A percentile compares a stretch with the other conserved stretches of the same genome.
Evolutionary conservation across 2,113 vertebrate species (phyloP).

Genomic region (Dicentrarchus labrax): DNA sequence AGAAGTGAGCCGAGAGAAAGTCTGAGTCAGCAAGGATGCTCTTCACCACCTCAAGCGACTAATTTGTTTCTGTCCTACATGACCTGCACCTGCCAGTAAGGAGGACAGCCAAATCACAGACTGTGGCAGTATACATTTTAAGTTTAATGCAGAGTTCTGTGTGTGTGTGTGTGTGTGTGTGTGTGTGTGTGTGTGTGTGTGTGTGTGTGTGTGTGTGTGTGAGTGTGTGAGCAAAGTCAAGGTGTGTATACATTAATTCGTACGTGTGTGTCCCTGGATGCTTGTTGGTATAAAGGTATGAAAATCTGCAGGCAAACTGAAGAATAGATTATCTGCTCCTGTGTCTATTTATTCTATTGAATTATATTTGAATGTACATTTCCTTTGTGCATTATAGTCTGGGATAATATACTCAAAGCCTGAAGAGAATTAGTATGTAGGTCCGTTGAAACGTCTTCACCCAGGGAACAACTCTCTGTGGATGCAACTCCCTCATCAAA

Average conservation of each 20-base stretch:
- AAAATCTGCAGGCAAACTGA: not conserved
- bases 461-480: not conserved
- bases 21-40: constrained; percentile 1
- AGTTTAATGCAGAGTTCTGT: not conserved
- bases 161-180: not conserved
- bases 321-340: not conserved
- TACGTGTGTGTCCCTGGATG: not conserved
- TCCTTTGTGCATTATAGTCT: not conserved
- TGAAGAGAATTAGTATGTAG: not conserved
- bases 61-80: not conserved
- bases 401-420: not conserved
- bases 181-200: constrained; percentile 5
- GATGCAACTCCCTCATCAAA: not conserved
- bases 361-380: not conserved
- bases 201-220: not conserved
- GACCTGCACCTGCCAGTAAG: not conserved
- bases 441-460: not conserved
- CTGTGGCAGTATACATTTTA: not conserved
- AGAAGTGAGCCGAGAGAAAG: not conserved
- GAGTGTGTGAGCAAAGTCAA: not conserved
- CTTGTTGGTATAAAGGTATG: not conserved
- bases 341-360: not conserved
- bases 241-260: too few species aligned
- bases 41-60: not conserved
- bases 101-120: not conserved